Percentiles rank a stretch among this genome's conserved stretches.
Evolutionary conservation across 2,113 vertebrate genomes (phyloP).

Genomic region (Todiramphus saurophagus): DNA sequence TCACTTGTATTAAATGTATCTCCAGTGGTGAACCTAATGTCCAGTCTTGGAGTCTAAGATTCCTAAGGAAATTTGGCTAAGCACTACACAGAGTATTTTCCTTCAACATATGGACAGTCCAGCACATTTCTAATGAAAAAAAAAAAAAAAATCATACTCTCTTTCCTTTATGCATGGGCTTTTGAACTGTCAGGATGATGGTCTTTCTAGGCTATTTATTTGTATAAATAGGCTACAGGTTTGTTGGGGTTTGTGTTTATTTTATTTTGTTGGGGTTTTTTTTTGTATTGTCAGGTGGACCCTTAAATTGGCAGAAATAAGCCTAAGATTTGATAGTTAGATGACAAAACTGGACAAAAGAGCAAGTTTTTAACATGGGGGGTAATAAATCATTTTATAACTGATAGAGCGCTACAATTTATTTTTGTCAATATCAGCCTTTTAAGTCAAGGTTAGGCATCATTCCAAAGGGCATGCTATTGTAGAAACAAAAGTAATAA

Average conservation of each 20-base stretch:
- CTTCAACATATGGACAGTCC: background rate
- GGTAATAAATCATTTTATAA: background rate
- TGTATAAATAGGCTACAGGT: background rate
- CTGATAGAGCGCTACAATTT: background rate
- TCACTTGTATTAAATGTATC: background rate
- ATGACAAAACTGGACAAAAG: background rate
- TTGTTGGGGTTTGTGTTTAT: background rate
- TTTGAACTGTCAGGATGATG: background rate
- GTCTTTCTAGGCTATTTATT: background rate
- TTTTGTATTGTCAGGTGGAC: background rate
- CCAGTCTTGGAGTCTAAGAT: background rate
- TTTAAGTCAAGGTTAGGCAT: background rate
- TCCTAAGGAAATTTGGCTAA: background rate
- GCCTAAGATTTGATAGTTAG: background rate
- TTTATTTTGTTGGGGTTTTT: background rate
- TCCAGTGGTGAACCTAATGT: background rate
- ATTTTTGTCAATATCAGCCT: background rate
- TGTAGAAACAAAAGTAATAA: background rate
- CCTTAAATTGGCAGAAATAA: background rate
- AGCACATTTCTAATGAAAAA: background rate
- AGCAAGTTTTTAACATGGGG: background rate
- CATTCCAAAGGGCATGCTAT: background rate
- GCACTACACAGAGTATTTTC: background rate
- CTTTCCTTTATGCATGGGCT: background rate
- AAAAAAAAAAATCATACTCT: background rate